Evolutionary conservation across 1,140 invertebrate genomes (phyloP).

Genomic region (Copidosoma floridanum): DNA sequence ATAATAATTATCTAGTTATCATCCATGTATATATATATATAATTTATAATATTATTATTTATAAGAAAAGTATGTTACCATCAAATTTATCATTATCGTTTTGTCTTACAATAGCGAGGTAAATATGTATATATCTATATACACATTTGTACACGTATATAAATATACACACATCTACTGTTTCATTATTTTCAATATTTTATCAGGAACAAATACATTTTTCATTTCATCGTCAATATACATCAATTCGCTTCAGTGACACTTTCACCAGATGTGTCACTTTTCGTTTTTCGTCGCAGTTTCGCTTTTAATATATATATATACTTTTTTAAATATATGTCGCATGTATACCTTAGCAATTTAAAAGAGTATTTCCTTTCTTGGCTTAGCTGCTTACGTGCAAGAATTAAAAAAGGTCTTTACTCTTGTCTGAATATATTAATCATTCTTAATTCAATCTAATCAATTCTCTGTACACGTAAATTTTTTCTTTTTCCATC

Average conservation of each 20-base stretch:
- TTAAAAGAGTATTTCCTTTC: slow-evolving; percentile 17
- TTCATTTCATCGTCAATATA: slow-evolving; percentile 48
- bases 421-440: slow-evolving; percentile 19
- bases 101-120: slow-evolving; percentile 49
- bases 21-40: slow-evolving; percentile 33
- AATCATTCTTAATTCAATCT: slow-evolving; percentile 8
- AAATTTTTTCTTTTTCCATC: slow-evolving; percentile 21
- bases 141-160: too few species aligned
- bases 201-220: slow-evolving; percentile 49
- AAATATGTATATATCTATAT: too few species aligned
- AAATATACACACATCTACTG: slow-evolving; percentile 47
- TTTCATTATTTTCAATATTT: slow-evolving; percentile 49
- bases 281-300: background rate
- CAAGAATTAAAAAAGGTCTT: slow-evolving; percentile 15
- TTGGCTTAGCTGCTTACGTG: slow-evolving; percentile 11
- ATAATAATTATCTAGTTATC: slow-evolving; percentile 50
- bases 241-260: slow-evolving; percentile 54
- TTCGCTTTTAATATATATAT: slow-evolving; percentile 11
- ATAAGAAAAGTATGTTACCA: slow-evolving; percentile 56
- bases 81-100: slow-evolving; percentile 48
- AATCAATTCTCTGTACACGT: slow-evolving; percentile 28
- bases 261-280: slow-evolving; percentile 40
- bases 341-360: too few species aligned
- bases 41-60: slow-evolving; percentile 47
- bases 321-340: slow-evolving; percentile 21